These are phyloP conservation scores for Antheraea assamensis DNA, from an alignment of 2,888 invertebrate species.

Conservation along the genomic window DNA sequence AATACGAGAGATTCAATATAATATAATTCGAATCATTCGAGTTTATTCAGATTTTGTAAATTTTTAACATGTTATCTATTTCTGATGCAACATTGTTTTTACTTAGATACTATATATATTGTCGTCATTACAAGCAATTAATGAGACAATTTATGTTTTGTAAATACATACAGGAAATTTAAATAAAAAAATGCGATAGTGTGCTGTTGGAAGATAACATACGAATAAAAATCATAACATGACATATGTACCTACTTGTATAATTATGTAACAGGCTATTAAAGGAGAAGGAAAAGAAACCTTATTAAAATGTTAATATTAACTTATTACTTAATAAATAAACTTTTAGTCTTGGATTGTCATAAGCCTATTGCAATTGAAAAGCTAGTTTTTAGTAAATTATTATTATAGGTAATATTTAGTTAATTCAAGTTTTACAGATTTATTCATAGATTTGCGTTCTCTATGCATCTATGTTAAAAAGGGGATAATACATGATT, in stretches of 20 bases:
- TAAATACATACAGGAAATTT: background rate
- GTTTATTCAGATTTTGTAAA: background rate
- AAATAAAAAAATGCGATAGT: constrained; percentile 6
- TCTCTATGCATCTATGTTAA: too few species aligned
- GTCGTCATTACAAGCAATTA: constrained; percentile 18
- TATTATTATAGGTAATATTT: too few species aligned
- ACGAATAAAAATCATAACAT: background rate
- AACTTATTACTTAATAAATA: too few species aligned
- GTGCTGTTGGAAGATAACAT: background rate
- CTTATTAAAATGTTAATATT: background rate
- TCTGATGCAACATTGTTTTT: constrained; percentile 19
- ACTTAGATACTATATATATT: constrained; percentile 13
- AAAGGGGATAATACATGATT: too few species aligned
- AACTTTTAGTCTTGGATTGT: too few species aligned
- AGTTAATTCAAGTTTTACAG: too few species aligned
- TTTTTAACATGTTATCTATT: constrained; percentile 4
- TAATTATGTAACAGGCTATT: background rate
- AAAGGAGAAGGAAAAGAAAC: background rate
- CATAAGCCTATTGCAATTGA: too few species aligned
- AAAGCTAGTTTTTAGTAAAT: too few species aligned
- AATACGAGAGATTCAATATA: background rate
- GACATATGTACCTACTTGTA: background rate
- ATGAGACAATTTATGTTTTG: constrained; percentile 12
- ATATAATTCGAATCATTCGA: too few species aligned
- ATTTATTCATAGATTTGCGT: too few species aligned